Evolutionary conservation across 2,797 vertebrate genomes (phyloP).

Genomic region (Gambusia yucatana): DNA sequence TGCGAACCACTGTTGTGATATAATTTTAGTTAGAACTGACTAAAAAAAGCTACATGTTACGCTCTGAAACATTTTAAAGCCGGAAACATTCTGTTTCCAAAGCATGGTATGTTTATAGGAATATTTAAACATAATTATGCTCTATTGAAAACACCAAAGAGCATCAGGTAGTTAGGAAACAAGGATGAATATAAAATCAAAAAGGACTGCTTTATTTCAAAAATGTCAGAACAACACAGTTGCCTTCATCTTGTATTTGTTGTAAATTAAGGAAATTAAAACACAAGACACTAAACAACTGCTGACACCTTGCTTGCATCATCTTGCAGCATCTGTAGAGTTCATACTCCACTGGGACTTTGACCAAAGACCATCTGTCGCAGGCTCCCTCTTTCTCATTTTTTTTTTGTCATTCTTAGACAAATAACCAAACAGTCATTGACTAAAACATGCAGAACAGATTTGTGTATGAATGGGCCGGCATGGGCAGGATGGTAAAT

Average conservation of each 20-base stretch:
- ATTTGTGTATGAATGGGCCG: slow-evolving; percentile 2
- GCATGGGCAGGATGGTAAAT: background rate
- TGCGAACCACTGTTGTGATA: slow-evolving; percentile 23
- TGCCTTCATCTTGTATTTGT: slow-evolving; percentile 1
- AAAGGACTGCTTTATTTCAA: background rate
- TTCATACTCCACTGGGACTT: slow-evolving; percentile 47
- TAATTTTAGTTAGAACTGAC: slow-evolving; percentile 14
- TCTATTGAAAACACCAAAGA: background rate
- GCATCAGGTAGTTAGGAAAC: background rate
- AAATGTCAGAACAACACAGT: background rate
- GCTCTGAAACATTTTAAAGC: background rate
- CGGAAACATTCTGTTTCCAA: background rate
- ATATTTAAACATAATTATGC: background rate
- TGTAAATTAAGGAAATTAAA: slow-evolving; percentile 29
- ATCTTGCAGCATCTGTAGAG: slow-evolving; percentile 57
- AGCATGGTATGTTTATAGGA: background rate
- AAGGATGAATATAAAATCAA: background rate
- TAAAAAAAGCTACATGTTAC: background rate
- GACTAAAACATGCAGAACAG: slow-evolving; percentile 1
- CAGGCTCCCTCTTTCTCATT: slow-evolving; percentile 1
- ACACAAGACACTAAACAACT: slow-evolving; percentile 27
- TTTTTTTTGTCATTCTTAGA: background rate
- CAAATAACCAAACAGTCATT: slow-evolving; percentile 1
- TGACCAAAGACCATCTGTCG: slow-evolving; percentile 66
- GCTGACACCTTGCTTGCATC: slow-evolving; percentile 49